phyloP scores from a whole-genome alignment of 2,113 vertebrate species.

The Cricetomys ansorgei region DNA sequence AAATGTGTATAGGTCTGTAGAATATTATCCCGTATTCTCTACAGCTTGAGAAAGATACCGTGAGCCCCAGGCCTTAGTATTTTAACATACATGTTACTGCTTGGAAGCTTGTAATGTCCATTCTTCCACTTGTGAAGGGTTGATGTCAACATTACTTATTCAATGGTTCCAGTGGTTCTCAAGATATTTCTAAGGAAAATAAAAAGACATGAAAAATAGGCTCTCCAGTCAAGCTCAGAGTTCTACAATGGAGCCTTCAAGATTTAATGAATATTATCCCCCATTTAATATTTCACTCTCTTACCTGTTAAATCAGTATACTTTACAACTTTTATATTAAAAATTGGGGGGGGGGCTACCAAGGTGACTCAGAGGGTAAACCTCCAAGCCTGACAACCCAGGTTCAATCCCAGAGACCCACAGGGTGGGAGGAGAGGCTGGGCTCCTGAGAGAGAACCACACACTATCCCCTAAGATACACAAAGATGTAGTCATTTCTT shows the following conservation, averaged over 20 bases:
- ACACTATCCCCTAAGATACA: not conserved
- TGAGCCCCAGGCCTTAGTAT: not conserved
- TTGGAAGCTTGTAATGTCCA: not conserved
- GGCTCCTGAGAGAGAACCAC: not conserved
- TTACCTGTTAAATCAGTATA: not conserved
- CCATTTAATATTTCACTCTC: not conserved
- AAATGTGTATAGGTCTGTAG: not conserved
- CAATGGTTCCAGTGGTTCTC: constrained; percentile 1
- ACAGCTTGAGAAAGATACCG: not conserved
- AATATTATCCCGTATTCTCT: not conserved
- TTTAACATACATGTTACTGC: not conserved
- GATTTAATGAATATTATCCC: not conserved
- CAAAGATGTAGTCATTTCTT: not conserved
- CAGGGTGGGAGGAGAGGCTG: not conserved
- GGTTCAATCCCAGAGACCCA: not conserved
- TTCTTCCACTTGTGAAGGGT: not conserved
- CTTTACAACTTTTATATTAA: constrained; percentile 10
- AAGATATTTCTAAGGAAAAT: not conserved
- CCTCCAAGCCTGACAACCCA: not conserved
- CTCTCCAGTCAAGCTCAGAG: not conserved
- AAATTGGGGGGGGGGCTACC: not conserved
- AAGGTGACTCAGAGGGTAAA: not conserved
- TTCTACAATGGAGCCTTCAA: not conserved
- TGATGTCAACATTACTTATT: not conserved
- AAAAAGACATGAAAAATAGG: not conserved